Evolutionary conservation across 2,113 vertebrate genomes (phyloP), one percentile per base, ranked within the genome.

Genomic region (Herpetotheres cachinnans): DNA sequence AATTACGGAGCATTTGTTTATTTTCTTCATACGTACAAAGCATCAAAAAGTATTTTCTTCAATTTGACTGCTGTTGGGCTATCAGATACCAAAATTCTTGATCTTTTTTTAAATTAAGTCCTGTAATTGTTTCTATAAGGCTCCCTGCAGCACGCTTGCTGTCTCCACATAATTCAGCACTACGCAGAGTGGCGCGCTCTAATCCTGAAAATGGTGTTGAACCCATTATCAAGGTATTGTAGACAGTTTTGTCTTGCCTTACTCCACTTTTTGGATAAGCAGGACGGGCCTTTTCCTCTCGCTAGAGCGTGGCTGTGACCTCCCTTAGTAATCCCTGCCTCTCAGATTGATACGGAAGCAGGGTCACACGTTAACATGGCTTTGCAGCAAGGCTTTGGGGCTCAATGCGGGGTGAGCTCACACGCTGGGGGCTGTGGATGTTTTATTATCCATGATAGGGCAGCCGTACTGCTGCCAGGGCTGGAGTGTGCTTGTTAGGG

Each of bases 181-280:
- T 50, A 36, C 0, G 3, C 32, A 54, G 9, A 46, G 27, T 16
- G 49, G 12, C 26, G 21, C 10, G 32, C 10, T 26, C 21, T 52
- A 25, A 52, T 49, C 38, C 55, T 58, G 42, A 17, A 56, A 77
- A 49, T 24, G 2, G 6, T 26, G 10, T 17, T 63, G 73, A 21
- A n/a, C 7, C 11, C 30, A 2, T 44, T 21, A 21, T 6, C 0
- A 0, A 70, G 27, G 24, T 40, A 14, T 7, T 27, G 7, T 4
- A 59, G 80, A 36, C 1, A 19, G 15, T 66, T 69, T 65, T 54
- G 14, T 17, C 25, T 67, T 63, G 24, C 14, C 32, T 62, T 13
- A 4, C 16, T 47, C 11, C 22, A 29, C 19, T 54, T 70, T n/a
- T 86, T 62, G 7, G 8, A 32, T 46, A 50, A 80, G 47, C 0